Percentiles rank a stretch among this genome's conserved stretches.
Evolutionary conservation across 2,888 invertebrate species (phyloP).

Genomic region (Aleiodes leptofemur): DNA sequence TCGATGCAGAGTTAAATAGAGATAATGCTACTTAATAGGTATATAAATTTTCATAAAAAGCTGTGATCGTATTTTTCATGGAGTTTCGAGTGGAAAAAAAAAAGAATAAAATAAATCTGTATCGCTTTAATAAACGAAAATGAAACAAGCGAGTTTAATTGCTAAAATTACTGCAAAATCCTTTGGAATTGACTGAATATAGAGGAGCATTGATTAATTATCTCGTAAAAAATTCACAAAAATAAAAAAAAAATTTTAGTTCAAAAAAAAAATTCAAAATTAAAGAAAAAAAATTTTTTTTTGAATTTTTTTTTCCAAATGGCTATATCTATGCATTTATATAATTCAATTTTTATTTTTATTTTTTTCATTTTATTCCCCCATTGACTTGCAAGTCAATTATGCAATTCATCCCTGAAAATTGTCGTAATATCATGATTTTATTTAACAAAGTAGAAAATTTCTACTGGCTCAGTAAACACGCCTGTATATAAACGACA

Average conservation of each 20-base stretch:
- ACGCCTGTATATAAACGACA: slow-evolving; percentile 22
- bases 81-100: too few species aligned
- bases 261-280: too few species aligned
- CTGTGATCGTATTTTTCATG: not conserved
- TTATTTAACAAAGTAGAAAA: slow-evolving; percentile 7
- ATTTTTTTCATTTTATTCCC: not conserved
- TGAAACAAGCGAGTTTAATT: too few species aligned
- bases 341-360: too few species aligned
- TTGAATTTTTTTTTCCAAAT: too few species aligned
- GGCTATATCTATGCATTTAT: too few species aligned
- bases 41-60: slow-evolving; percentile 14
- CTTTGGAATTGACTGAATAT: not conserved
- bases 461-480: slow-evolving; percentile 23
- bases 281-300: too few species aligned
- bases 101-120: too few species aligned
- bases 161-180: not conserved
- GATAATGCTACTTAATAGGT: slow-evolving; percentile 33
- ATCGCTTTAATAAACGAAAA: too few species aligned
- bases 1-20: not conserved
- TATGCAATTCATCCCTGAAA: slow-evolving; percentile 10
- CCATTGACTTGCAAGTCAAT: slow-evolving; percentile 27
- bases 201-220: too few species aligned
- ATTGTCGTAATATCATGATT: slow-evolving; percentile 19
- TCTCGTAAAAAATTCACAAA: not conserved
- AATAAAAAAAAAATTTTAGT: not conserved